phyloP scores from a whole-genome alignment of 2,113 vertebrate genomes.

The Lonchura striata region DNA sequence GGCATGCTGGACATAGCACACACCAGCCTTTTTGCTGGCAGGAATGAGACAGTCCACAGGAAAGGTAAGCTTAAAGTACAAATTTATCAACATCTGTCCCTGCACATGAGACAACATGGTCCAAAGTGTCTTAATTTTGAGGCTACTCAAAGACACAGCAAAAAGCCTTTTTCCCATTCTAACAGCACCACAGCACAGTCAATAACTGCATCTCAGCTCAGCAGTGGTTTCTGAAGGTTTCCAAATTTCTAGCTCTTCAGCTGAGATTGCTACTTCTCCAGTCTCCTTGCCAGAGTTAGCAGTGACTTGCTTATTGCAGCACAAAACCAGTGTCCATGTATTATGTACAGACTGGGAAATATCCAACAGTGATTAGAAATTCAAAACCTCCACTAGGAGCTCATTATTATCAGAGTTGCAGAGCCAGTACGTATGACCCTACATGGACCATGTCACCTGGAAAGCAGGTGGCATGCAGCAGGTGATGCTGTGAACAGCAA shows the following conservation, averaged over 20 bases:
- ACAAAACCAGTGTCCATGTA: fast-evolving
- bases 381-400: neutral
- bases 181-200: neutral
- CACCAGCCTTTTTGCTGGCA: too few species aligned
- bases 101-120: fast-evolving
- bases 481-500: fast-evolving
- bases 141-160: neutral
- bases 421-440: fast-evolving
- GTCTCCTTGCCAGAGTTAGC: fast-evolving
- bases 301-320: too few species aligned
- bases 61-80: neutral
- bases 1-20: fast-evolving
- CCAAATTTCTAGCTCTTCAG: neutral
- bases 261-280: neutral
- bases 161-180: fast-evolving
- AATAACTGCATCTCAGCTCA: neutral
- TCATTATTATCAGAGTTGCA: fast-evolving
- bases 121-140: fast-evolving
- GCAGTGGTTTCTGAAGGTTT: neutral
- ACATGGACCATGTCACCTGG: fast-evolving
- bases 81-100: fast-evolving
- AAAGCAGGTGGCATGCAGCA: neutral
- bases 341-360: neutral
- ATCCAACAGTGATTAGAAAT: fast-evolving
- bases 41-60: fast-evolving